Conservation (phyloP, 2,888 invertebrate species). For the Leucophenga montana region DNA sequence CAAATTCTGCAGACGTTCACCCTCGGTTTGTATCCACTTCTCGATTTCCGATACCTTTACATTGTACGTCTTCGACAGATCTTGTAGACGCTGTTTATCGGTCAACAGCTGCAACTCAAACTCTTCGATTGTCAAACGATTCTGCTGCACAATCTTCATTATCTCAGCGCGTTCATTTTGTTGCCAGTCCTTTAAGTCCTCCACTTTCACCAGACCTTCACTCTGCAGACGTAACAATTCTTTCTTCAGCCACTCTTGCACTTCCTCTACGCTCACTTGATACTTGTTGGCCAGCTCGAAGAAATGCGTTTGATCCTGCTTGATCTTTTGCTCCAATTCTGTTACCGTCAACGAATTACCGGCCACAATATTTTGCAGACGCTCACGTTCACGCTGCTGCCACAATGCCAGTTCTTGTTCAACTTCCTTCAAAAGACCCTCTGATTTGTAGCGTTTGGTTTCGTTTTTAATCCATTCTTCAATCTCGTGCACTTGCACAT, state of each 20-base stretch:
- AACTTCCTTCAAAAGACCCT: conserved; percentile 68
- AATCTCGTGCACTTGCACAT: conserved; percentile 69
- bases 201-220: conserved; percentile 66
- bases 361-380: conserved; percentile 61
- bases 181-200: conserved; percentile 70
- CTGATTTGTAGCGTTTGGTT: conserved; percentile 63
- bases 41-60: conserved; percentile 68
- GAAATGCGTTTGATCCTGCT: conserved; percentile 65
- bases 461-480: conserved; percentile 69
- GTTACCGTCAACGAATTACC: conserved; percentile 67
- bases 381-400: conserved; percentile 69
- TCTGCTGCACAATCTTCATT: conserved; percentile 61
- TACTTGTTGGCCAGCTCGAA: conserved; percentile 66
- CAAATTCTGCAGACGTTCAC: conserved; percentile 63
- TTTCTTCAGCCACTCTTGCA: conserved; percentile 69
- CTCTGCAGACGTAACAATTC: conserved; percentile 65
- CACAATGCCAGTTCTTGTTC: conserved; percentile 65
- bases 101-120: conserved; percentile 63
- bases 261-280: conserved; percentile 65
- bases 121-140: conserved; percentile 67
- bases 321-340: conserved; percentile 67
- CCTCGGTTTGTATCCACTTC: conserved; percentile 68
- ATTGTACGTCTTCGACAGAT: conserved; percentile 66
- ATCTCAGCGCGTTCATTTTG: conserved; percentile 63
- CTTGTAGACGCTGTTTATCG: conserved; percentile 64